phyloP scores from a whole-genome alignment of 2,797 vertebrate genomes.

The Toxotes lorentzi region DNA sequence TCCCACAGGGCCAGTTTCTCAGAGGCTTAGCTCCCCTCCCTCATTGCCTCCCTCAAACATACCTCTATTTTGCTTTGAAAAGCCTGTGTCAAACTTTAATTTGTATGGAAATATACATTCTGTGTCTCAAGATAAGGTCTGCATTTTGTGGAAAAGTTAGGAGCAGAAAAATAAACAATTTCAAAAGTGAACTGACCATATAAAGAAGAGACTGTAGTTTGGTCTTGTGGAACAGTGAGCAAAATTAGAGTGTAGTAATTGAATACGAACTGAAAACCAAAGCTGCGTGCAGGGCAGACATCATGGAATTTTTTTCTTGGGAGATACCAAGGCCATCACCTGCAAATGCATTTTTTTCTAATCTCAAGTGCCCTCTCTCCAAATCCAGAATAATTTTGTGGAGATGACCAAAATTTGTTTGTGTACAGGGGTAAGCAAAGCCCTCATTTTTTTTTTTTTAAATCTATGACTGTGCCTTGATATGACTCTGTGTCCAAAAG shows the following conservation, averaged over 20 bases:
- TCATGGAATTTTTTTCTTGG: conserved; percentile 9
- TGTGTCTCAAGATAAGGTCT: conserved; percentile 50
- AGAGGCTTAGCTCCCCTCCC: conserved; percentile 25
- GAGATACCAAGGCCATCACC: conserved; percentile 62
- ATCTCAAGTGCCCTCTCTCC: conserved; percentile 41
- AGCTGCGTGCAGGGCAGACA: not conserved
- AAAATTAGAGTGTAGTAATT: conserved; percentile 40
- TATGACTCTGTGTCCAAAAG: conserved; percentile 41
- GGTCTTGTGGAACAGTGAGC: conserved; percentile 18
- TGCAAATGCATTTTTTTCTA: conserved; percentile 35
- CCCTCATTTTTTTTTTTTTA: conserved; percentile 41
- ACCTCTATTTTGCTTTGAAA: conserved; percentile 41
- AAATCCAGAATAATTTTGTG: conserved; percentile 61
- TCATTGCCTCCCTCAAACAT: conserved; percentile 9
- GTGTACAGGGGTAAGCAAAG: conserved; percentile 35
- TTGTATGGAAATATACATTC: conserved; percentile 68
- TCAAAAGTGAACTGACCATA: conserved; percentile 54
- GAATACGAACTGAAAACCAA: conserved; percentile 34
- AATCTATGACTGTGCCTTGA: conserved; percentile 39
- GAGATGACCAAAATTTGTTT: conserved; percentile 32
- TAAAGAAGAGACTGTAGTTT: conserved; percentile 45
- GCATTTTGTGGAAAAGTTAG: conserved; percentile 28
- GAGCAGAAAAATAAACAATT: conserved; percentile 53
- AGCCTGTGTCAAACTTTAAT: conserved; percentile 53
- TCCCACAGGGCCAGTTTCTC: conserved; percentile 48